These are phyloP conservation scores for Limnephilus auricula DNA, from an alignment of 2,888 invertebrate genomes.

Conservation along the genomic window DNA sequence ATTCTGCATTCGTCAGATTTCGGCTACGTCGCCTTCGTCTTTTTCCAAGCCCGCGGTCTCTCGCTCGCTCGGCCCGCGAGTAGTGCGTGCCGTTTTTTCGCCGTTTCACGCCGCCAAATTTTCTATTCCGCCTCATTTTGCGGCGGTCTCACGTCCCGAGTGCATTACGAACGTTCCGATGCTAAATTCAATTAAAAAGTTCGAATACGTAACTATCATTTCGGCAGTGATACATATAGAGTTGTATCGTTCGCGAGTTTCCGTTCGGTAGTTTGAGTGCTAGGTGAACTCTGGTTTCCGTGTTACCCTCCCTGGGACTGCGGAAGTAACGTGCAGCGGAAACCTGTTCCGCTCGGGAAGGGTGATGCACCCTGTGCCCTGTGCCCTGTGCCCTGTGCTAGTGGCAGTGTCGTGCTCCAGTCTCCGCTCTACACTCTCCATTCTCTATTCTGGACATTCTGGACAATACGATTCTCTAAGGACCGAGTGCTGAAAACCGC, in stretches of 20 bases:
- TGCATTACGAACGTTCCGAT: conserved; percentile 58
- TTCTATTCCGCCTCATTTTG: conserved; percentile 64
- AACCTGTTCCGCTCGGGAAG: conserved; percentile 39
- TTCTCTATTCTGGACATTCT: not conserved
- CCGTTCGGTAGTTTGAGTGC: conserved; percentile 27
- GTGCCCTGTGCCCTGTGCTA: not conserved
- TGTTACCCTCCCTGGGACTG: conserved; percentile 35
- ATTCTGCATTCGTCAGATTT: conserved; percentile 67
- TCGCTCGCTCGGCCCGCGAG: conserved; percentile 60
- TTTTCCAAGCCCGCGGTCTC: conserved; percentile 58
- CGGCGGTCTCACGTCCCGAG: conserved; percentile 60
- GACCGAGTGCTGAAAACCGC: conserved; percentile 4
- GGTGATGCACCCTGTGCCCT: conserved; percentile 32
- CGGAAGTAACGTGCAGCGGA: conserved; percentile 49
- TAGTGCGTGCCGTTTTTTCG: conserved; percentile 58
- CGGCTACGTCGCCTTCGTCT: conserved; percentile 64
- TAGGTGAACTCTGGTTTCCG: conserved; percentile 32
- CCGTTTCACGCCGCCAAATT: conserved; percentile 64
- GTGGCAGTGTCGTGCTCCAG: not conserved
- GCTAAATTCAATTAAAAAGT: conserved; percentile 45
- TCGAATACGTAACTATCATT: conserved; percentile 47
- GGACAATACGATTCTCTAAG: conserved; percentile 23
- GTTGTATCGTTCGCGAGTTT: conserved; percentile 42
- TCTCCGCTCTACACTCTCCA: not conserved
- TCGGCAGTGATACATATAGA: conserved; percentile 49